Evolutionary conservation across 2,113 vertebrate species (phyloP).

Genomic region (Urocolius indicus): DNA sequence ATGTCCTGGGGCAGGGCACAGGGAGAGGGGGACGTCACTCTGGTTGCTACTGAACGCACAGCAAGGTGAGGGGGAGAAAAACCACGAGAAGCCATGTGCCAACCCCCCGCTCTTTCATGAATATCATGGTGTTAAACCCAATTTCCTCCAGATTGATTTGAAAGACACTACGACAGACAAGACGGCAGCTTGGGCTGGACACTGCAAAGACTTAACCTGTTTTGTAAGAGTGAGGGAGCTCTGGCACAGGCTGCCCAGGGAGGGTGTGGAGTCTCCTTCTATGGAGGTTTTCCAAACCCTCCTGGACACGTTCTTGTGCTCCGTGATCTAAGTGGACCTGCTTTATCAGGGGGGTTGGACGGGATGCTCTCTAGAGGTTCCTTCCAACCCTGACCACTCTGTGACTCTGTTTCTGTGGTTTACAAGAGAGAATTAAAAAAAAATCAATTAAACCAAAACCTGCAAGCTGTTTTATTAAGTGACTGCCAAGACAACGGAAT

Average conservation of each 20-base stretch:
- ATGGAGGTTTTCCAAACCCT: too few species aligned
- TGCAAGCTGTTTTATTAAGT: background rate
- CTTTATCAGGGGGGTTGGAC: too few species aligned
- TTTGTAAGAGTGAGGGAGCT: too few species aligned
- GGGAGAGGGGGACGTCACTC: background rate
- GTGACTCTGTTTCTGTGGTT: background rate
- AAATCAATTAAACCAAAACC: background rate
- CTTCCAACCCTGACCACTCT: too few species aligned
- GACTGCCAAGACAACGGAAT: background rate
- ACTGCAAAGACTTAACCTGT: background rate
- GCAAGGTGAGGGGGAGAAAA: background rate
- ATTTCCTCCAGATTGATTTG: background rate
- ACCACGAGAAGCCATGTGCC: background rate
- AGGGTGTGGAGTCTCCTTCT: too few species aligned
- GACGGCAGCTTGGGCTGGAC: background rate
- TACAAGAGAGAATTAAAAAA: background rate
- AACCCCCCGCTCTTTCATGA: background rate
- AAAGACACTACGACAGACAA: rapidly evolving
- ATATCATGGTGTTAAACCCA: background rate
- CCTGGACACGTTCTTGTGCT: too few species aligned
- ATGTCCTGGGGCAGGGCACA: constrained; percentile 86
- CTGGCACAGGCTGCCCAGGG: too few species aligned
- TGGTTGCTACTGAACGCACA: background rate
- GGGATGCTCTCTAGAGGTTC: too few species aligned
- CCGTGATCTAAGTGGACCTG: too few species aligned